Evolutionary conservation across 2,797 vertebrate species (phyloP), one percentile per base, ranked within the genome.

Genomic region (Lindbergichthys nudifrons): DNA sequence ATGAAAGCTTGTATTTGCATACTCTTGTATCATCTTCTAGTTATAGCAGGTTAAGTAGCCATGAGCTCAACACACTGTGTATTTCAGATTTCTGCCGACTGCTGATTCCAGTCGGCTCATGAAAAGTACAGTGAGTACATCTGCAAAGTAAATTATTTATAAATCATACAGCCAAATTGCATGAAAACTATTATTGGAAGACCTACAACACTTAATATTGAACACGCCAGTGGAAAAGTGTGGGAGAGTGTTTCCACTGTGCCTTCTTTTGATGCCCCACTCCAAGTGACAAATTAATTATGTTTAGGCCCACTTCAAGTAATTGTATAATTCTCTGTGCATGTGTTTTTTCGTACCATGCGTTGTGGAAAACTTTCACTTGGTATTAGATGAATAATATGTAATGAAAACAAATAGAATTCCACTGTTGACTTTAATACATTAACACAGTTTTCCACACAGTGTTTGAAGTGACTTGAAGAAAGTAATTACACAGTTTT

Each of bases 381-480:
- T 63, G 39, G 63, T 70, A 78, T 84, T 73, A 76, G 46, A 78
- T 84, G 78, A 80, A 82, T 87, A 77, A 77, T 65, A 68, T 74
- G 43, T 81, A 81, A 89, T 78, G 80, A 86, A 91, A 82, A 87
- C 76, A 81, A 87, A 89, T 77, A 69, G 71, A 66, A 62, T 89
- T 73, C 73, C 77, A 64, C 70, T 82, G 86, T 84, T 88, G 82
- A 89, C 82, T 89, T 85, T 80, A 80, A 81, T 80, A 85, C 75
- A 87, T 87, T 64, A 83, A 82, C 74, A 77, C 61, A 72, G 78
- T 88, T 91, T 87, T 87, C 84, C 83, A 81, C 69, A 70, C 65
- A 2, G 64, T 73, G 53, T 80, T 89, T 90, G 82, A 88, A 87
- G 88, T 73, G 73, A 88, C 82, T 87, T 50, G 45, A 77, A 73